These are phyloP conservation scores for Chaetura pelagica DNA, from an alignment of 2,113 vertebrate species.

Conservation along the genomic window DNA sequence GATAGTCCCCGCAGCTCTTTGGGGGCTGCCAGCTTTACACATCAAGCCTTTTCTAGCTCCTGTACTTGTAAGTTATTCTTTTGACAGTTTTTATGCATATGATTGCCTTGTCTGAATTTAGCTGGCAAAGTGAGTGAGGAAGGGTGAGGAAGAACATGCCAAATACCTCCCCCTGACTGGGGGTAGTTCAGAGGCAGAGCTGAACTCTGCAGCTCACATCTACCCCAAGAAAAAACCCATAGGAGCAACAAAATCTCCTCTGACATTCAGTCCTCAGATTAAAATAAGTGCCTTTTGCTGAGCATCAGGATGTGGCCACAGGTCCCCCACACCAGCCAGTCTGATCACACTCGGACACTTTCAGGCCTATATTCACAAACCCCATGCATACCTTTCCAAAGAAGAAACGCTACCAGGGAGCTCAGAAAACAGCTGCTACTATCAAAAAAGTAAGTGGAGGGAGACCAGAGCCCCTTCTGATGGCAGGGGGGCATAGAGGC, in stretches of 20 bases:
- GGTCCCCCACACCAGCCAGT: background rate
- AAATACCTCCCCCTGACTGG: background rate
- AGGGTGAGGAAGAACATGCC: background rate
- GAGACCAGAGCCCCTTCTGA: background rate
- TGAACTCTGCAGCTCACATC: background rate
- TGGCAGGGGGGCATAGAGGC: background rate
- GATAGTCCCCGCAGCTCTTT: background rate
- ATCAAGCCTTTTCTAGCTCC: background rate
- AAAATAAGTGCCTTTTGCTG: background rate
- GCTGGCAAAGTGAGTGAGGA: background rate
- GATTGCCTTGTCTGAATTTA: background rate
- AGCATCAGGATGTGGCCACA: accelerated
- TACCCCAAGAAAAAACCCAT: background rate
- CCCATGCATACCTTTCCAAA: background rate
- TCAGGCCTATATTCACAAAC: background rate
- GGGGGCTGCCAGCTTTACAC: background rate
- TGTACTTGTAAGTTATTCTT: background rate
- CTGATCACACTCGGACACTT: background rate
- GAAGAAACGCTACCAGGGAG: background rate
- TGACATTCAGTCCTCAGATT: background rate
- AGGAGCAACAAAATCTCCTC: background rate
- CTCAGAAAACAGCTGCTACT: constrained; percentile 12
- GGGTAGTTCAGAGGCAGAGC: background rate
- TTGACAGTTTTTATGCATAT: background rate
- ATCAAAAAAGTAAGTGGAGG: background rate